Evolutionary conservation across 2,888 invertebrate species (phyloP), one percentile per base, ranked within the genome.

Genomic region (Rhorus exstirpatorius): DNA sequence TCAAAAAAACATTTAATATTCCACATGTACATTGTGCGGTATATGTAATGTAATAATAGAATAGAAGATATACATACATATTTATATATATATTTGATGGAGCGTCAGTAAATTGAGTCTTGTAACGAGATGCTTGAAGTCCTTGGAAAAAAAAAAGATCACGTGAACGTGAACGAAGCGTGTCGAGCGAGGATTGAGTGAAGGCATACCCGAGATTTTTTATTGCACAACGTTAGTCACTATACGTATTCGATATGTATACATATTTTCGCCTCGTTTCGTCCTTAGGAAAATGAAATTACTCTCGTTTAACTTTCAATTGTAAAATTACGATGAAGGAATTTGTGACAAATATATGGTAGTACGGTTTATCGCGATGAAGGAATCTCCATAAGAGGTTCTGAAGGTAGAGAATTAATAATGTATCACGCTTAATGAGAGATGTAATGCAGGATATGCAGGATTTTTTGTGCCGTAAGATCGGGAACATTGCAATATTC

Each of bases 161-260:
- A 14, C 31, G 49, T 17, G 26, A n/a, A 17, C 8, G 26, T 19
- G 63, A 65, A 49, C 31, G 74, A 49, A 79, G 58, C 79, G 65
- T 60, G 67, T 72, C 60, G 67, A 68, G 74, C 58, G 41, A 38
- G 31, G 41, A 79, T 79, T 38, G 21, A 74, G 60, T 12, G 35
- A 79, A 74, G 44, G 61, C 53, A 41, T n/a, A 41, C 61, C 55
- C 55, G 41, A 17, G 51, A 14, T n/a, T 46, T 24, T 38, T 17
- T 38, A 41, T 79, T 79, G 53, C 68, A 55, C 60, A 74, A 79
- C 55, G n/a, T 35, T 6, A 49, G 31, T 67, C 19, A 41, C 26
- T 44, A 51, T 3, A 63, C 21, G 41, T 60, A 41, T 61, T 74
- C 74, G 61, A 41, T n/a, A 61, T 24, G 17, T 35, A 12, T 38